These are phyloP conservation scores for Ceratothoa steindachneri DNA, from an alignment of 2,888 invertebrate genomes.

Conservation along the genomic window DNA sequence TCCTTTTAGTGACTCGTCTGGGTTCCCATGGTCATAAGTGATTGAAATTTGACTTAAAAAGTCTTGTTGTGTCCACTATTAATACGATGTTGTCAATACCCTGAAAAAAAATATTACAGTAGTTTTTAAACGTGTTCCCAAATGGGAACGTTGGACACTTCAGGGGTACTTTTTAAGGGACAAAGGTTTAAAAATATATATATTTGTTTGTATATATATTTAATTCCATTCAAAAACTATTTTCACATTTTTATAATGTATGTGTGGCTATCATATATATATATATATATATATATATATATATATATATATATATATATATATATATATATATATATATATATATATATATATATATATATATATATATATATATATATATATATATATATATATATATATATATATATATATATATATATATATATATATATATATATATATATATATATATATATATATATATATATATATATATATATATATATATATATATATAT, in stretches of 20 bases:
- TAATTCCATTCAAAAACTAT: too few species aligned
- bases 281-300: not conserved
- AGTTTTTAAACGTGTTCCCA: not conserved
- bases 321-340: not conserved
- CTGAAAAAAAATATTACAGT: not conserved
- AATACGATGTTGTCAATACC: too few species aligned
- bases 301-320: not conserved
- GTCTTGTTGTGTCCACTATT: too few species aligned
- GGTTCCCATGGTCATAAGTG: too few species aligned
- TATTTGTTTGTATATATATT: too few species aligned
- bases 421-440: not conserved
- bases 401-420: slow-evolving; percentile 15
- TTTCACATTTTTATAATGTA: too few species aligned
- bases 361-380: not conserved
- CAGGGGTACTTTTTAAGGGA: too few species aligned
- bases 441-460: not conserved
- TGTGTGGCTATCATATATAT: too few species aligned
- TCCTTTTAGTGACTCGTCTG: too few species aligned
- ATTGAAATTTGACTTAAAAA: too few species aligned
- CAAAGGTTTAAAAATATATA: too few species aligned
- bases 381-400: slow-evolving; percentile 13
- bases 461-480: not conserved
- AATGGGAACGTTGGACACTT: too few species aligned
- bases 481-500: slow-evolving; percentile 9
- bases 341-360: not conserved